phyloP scores from a whole-genome alignment of 2,797 vertebrate species.

The Tarsius wallacei region DNA sequence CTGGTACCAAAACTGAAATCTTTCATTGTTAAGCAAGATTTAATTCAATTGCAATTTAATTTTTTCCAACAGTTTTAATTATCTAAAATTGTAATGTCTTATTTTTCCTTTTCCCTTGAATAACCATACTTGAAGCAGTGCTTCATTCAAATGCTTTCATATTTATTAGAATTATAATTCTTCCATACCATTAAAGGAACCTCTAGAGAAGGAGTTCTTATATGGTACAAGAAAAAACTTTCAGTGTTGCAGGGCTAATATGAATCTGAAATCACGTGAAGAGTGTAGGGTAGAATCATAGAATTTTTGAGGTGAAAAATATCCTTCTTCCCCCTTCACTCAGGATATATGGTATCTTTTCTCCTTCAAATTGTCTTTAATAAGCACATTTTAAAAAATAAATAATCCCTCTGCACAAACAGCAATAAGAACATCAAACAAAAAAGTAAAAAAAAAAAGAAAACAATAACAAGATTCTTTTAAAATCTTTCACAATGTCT shows the following conservation, averaged over 20 bases:
- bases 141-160: slow-evolving; percentile 57
- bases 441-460: neutral
- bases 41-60: slow-evolving; percentile 25
- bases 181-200: neutral
- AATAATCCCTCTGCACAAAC: neutral
- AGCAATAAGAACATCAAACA: slow-evolving; percentile 31
- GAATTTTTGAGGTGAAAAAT: slow-evolving; percentile 6
- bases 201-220: slow-evolving; percentile 8
- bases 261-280: neutral
- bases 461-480: neutral
- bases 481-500: neutral
- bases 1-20: neutral
- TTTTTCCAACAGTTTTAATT: slow-evolving; percentile 64
- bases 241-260: neutral
- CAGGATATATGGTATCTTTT: neutral
- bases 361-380: slow-evolving; percentile 27
- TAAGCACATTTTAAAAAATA: slow-evolving; percentile 39
- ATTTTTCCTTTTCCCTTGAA: slow-evolving; percentile 15
- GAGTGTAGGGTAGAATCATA: neutral
- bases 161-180: slow-evolving; percentile 56
- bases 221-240: slow-evolving; percentile 8
- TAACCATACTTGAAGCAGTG: slow-evolving; percentile 8
- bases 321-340: neutral
- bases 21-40: slow-evolving; percentile 61
- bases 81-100: slow-evolving; percentile 42